phyloP scores from a whole-genome alignment of 2,888 invertebrate genomes.

The Sepiola atlantica region DNA sequence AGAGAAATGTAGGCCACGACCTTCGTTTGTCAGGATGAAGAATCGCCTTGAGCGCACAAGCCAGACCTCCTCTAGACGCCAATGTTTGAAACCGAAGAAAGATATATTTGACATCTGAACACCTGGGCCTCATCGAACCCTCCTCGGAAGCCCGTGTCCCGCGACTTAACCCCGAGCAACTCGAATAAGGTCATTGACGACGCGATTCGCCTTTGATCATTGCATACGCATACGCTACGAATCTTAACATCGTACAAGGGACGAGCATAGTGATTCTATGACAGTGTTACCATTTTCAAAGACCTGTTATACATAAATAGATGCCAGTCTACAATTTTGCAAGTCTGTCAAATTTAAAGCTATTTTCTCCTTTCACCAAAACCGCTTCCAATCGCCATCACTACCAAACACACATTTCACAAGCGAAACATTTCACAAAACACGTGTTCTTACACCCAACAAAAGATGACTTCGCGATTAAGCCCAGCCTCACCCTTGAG shows the following conservation, averaged over 20 bases:
- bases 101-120: background rate
- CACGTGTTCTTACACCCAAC: background rate
- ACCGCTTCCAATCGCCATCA: background rate
- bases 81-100: background rate
- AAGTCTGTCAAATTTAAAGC: background rate
- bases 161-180: background rate
- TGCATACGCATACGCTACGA: background rate
- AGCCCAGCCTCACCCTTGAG: background rate
- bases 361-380: too few species aligned
- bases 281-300: background rate
- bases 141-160: background rate
- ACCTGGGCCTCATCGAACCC: background rate
- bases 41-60: too few species aligned
- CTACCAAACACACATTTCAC: background rate
- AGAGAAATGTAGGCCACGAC: too few species aligned
- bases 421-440: background rate
- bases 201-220: background rate
- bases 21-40: too few species aligned
- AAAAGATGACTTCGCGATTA: background rate
- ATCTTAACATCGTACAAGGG: background rate
- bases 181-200: background rate
- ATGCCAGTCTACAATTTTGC: background rate
- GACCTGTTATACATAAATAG: background rate
- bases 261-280: background rate
- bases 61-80: background rate